Percentiles rank a stretch among this genome's conserved stretches.
These are phyloP conservation scores for Scaptomyza tumidula DNA, from an alignment of 2,888 invertebrate species.

Conservation along the genomic window DNA sequence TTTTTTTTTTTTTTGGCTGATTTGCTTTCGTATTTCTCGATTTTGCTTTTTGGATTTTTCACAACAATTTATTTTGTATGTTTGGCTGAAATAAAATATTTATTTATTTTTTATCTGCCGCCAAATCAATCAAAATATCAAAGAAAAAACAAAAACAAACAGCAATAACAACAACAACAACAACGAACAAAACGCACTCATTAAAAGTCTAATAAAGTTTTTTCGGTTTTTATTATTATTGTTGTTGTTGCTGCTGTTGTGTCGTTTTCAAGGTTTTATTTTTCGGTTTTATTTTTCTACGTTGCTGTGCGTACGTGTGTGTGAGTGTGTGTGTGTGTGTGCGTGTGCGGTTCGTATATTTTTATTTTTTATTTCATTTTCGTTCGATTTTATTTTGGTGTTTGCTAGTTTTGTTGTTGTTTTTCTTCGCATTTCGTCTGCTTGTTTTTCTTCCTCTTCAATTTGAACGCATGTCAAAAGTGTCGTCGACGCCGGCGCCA, in stretches of 20 bases:
- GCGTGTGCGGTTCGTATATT: conserved; percentile 37
- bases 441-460: conserved; percentile 14
- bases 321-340: conserved; percentile 34
- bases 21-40: conserved; percentile 20
- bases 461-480: conserved; percentile 46
- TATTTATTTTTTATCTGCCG: conserved; percentile 34
- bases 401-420: conserved; percentile 33
- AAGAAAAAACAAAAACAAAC: conserved; percentile 7
- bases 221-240: conserved; percentile 25
- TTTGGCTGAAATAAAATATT: conserved; percentile 21
- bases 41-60: conserved; percentile 38
- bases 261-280: conserved; percentile 58
- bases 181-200: conserved; percentile 59
- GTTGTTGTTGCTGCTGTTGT: conserved; percentile 40
- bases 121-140: conserved; percentile 49
- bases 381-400: conserved; percentile 53
- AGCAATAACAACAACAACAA: conserved; percentile 18
- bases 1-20: conserved; percentile 34
- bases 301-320: conserved; percentile 37
- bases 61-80: conserved; percentile 11
- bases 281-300: conserved; percentile 31
- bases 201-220: conserved; percentile 64
- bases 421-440: conserved; percentile 2
- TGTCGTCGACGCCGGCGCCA: conserved; percentile 20
- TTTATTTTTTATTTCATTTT: conserved; percentile 59